A percentile compares a stretch with the other conserved stretches of the same genome.
phyloP scores from a whole-genome alignment of 2,113 vertebrate genomes.

The Odontesthes bonariensis region DNA sequence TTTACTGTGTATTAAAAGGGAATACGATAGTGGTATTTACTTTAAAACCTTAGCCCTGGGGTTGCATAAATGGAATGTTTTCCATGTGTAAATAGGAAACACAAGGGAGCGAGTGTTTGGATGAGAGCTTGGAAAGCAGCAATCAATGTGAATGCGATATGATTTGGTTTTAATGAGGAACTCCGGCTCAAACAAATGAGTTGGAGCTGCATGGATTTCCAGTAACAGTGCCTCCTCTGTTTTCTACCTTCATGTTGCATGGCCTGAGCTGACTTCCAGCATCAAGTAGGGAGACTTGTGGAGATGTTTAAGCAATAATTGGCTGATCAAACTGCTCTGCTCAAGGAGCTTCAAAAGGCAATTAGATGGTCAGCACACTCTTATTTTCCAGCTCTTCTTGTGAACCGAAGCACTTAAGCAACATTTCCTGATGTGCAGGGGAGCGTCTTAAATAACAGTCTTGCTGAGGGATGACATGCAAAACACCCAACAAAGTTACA shows the following conservation, averaged over 20 bases:
- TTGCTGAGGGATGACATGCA: background rate
- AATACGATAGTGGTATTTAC: slow-evolving; percentile 55
- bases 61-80: slow-evolving; percentile 31
- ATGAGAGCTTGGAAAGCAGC: slow-evolving; percentile 28
- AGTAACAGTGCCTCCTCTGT: background rate
- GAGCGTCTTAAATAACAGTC: background rate
- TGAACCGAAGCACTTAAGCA: background rate
- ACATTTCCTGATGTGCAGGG: background rate
- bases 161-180: slow-evolving; percentile 20
- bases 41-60: slow-evolving; percentile 21
- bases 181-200: background rate
- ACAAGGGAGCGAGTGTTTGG: slow-evolving; percentile 33
- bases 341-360: slow-evolving; percentile 1
- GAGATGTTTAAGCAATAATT: background rate
- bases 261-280: background rate
- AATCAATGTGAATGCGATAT: slow-evolving; percentile 34
- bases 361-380: background rate
- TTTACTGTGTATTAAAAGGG: slow-evolving; percentile 44
- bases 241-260: slow-evolving; percentile 1
- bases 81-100: slow-evolving; percentile 44
- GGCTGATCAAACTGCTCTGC: background rate
- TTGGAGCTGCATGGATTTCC: background rate
- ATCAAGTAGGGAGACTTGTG: background rate
- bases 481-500: background rate
- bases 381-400: background rate